Conservation (phyloP, 2,113 vertebrate genomes). For the Cavia porcellus region DNA sequence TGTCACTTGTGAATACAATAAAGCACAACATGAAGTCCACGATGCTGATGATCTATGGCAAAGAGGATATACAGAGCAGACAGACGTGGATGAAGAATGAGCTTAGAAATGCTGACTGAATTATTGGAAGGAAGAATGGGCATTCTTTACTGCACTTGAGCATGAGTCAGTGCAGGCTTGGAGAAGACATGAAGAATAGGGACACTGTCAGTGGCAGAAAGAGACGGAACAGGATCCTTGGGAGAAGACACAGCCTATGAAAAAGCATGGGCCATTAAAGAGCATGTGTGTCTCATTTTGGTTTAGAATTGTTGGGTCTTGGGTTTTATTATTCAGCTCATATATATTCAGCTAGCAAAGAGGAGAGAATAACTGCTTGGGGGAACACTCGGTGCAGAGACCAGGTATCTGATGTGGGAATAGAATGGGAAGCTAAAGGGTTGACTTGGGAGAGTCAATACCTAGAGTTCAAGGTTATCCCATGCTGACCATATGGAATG, state of each 20-base stretch:
- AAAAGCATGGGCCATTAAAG: neutral
- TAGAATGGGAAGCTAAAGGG: neutral
- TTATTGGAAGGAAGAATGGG: neutral
- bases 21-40: neutral
- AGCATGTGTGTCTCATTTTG: neutral
- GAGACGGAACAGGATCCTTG: neutral
- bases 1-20: neutral
- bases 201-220: neutral
- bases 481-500: rapidly evolving
- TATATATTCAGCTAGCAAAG: neutral
- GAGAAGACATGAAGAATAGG: neutral
- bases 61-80: neutral
- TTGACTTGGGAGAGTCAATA: neutral
- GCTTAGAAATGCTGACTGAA: too few relatives aligned
- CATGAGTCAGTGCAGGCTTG: rapidly evolving
- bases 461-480: neutral
- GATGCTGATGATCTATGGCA: rapidly evolving
- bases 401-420: neutral
- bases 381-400: neutral
- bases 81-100: rapidly evolving
- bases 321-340: neutral
- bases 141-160: neutral
- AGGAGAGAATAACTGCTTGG: neutral
- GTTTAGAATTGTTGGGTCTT: neutral
- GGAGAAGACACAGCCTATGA: neutral